Evolutionary conservation across 2,888 invertebrate genomes (phyloP).

Genomic region (Neuroscelio doddi): DNA sequence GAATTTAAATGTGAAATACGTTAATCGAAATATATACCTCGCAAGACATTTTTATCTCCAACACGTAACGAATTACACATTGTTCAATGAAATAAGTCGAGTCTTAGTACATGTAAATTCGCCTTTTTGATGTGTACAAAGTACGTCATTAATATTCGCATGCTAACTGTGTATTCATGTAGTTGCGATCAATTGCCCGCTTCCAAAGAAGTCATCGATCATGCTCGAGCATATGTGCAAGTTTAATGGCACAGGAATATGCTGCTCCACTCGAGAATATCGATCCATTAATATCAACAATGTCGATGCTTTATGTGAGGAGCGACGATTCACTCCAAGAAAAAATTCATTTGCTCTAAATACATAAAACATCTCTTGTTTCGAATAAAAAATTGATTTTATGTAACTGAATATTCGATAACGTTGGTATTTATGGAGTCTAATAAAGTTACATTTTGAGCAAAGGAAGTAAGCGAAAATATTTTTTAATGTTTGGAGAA

Average conservation of each 20-base stretch:
- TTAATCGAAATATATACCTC: conserved; percentile 9
- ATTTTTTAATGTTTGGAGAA: background rate
- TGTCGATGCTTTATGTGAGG: conserved; percentile 44
- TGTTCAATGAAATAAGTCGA: conserved; percentile 45
- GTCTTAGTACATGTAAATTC: conserved; percentile 43
- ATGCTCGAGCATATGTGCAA: conserved; percentile 53
- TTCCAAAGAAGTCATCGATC: conserved; percentile 63
- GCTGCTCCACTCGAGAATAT: conserved; percentile 51
- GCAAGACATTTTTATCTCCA: conserved; percentile 31
- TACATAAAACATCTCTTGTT: conserved; percentile 31
- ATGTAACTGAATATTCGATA: conserved; percentile 22
- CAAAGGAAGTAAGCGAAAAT: too few relatives aligned
- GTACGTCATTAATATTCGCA: conserved; percentile 47
- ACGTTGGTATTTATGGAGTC: background rate
- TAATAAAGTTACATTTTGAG: too few relatives aligned
- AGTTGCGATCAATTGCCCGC: conserved; percentile 60
- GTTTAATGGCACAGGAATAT: conserved; percentile 55
- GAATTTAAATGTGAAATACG: conserved; percentile 10
- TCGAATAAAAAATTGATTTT: conserved; percentile 13
- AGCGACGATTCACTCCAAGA: conserved; percentile 17
- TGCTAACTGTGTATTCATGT: conserved; percentile 49
- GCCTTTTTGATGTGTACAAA: conserved; percentile 46
- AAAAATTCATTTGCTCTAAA: conserved; percentile 38
- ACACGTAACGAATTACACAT: conserved; percentile 46
- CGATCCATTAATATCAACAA: conserved; percentile 59